Base-by-base conservation (phyloP, 2,797 vertebrate species). In the Danionella dracula region DNA sequence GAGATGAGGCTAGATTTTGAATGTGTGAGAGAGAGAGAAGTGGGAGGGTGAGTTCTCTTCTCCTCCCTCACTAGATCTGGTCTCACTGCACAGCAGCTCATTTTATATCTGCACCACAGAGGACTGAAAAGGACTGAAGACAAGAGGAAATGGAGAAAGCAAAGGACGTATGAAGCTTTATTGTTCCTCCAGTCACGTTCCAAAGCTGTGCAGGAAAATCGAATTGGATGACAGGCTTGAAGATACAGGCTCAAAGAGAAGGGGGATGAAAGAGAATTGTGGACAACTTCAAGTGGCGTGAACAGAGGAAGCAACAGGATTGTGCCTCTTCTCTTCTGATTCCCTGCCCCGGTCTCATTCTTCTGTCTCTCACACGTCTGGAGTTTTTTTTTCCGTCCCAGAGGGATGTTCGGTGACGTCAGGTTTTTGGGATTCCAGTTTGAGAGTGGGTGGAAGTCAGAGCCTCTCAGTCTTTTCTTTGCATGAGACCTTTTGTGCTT, bases 391-490 rank as follows among this genome's bases (percentile, higher is more conserved):
- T 50, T 32, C 44, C 46, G 4, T 40, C 65, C 66, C 59, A 10
- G 44, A 42, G 57, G 63, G 67, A 61, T 40, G 21, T n/a, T 13
- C 15, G 17, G 38, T 69, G 75, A 75, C 54, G 41, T 70, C 67
- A 68, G 38, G 38, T 35, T 13, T 70, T 62, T 71, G 66, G 68
- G 62, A 71, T 76, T 45, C 53, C 54, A 15, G 50, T 54, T 35
- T 83, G 71, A 81, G 64, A 69, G 79, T 77, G 73, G 78, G 77
- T 50, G 78, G 76, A 73, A 79, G 80, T 54, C 49, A 34, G 59
- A 66, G 21, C 71, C 71, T 64, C 56, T 21, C 17, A 62, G 70
- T 61, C 32, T 44, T 21, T 49, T 54, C 16, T 35, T 17, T 19
- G 40, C 45, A 32, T 21, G 27, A 13, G 40, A 21, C 17, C 27